These are phyloP conservation scores for Misgurnus anguillicaudatus DNA, from an alignment of 2,113 vertebrate genomes.

Conservation along the genomic window DNA sequence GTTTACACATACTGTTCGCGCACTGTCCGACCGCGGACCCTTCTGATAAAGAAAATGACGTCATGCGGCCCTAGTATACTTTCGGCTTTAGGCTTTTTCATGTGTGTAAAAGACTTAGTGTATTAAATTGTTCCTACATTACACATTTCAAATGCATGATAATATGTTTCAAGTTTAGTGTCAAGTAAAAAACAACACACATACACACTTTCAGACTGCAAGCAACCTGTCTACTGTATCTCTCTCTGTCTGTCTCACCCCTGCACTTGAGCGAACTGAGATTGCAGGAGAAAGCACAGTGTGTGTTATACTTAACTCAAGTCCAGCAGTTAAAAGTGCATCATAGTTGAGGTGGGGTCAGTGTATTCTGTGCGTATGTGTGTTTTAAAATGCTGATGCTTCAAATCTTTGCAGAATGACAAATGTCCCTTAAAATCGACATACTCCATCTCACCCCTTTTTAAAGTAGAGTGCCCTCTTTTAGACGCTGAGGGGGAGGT, in stretches of 20 bases:
- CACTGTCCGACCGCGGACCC: too few relatives aligned
- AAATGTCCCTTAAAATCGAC: constrained; percentile 6
- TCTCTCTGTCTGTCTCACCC: neutral
- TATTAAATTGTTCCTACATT: too few relatives aligned
- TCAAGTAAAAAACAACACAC: too few relatives aligned
- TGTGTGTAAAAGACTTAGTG: too few relatives aligned
- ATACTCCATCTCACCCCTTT: neutral
- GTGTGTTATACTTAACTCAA: neutral
- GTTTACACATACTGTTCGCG: too few relatives aligned
- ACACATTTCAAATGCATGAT: too few relatives aligned
- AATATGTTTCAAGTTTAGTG: too few relatives aligned
- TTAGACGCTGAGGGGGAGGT: neutral
- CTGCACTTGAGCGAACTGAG: neutral
- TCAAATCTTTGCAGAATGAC: constrained; percentile 11
- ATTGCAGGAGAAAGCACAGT: neutral
- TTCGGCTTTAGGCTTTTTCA: too few relatives aligned
- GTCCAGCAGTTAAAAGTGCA: constrained; percentile 7
- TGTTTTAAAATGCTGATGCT: constrained; percentile 7
- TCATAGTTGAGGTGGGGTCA: neutral
- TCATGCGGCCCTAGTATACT: too few relatives aligned
- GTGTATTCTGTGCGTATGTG: neutral
- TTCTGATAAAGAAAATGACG: too few relatives aligned
- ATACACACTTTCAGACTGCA: neutral
- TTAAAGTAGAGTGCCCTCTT: constrained; percentile 20
- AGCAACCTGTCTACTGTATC: neutral